Percentiles rank a stretch among this genome's conserved stretches.
Evolutionary conservation across 1,140 invertebrate genomes (phyloP).

Genomic region (Lethrus apterus): DNA sequence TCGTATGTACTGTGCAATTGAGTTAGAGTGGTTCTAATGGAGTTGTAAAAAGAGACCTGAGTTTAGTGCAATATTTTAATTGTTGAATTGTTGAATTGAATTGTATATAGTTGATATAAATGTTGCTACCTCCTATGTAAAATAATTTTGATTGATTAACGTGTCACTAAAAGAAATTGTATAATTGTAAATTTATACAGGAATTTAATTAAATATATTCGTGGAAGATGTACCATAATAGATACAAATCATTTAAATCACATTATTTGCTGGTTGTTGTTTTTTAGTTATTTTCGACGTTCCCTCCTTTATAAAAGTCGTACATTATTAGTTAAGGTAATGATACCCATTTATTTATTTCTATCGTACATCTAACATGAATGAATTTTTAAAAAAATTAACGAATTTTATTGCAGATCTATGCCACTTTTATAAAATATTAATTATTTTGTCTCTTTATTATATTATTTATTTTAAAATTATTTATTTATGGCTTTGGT

Average conservation of each 20-base stretch:
- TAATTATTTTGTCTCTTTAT: neutral
- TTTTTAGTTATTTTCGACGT: slow-evolving; percentile 16
- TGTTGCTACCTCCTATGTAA: slow-evolving; percentile 16
- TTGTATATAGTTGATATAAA: slow-evolving; percentile 15
- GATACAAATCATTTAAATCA: too few relatives aligned
- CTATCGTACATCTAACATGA: neutral
- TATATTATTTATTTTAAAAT: neutral
- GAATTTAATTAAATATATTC: too few relatives aligned
- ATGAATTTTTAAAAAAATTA: neutral
- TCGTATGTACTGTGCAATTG: neutral
- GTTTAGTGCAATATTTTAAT: slow-evolving; percentile 23
- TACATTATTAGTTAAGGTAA: neutral
- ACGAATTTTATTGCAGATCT: neutral
- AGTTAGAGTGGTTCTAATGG: too few relatives aligned
- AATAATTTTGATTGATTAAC: neutral
- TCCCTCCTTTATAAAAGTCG: neutral
- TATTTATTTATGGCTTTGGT: neutral
- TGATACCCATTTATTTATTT: neutral
- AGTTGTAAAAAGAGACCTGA: too few relatives aligned
- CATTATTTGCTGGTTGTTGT: neutral
- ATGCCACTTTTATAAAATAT: slow-evolving; percentile 1
- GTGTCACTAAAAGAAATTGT: neutral
- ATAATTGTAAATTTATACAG: neutral
- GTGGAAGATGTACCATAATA: too few relatives aligned
- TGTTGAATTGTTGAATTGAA: slow-evolving; percentile 10